Base-by-base conservation (phyloP, 2,888 invertebrate genomes). In the Caenorhabditis sp. region DNA sequence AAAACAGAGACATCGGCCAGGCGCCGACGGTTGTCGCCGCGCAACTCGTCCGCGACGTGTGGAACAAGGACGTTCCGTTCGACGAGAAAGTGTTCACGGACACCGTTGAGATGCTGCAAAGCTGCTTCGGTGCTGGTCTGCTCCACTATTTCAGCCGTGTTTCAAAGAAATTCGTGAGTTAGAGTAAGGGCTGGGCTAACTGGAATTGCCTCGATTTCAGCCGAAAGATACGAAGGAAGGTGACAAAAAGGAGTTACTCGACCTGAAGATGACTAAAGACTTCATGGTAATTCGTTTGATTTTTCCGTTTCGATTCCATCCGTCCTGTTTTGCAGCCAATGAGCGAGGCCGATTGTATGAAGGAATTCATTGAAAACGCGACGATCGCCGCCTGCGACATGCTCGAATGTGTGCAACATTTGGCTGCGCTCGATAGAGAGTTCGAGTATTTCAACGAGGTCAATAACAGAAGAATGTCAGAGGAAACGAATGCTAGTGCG, bases 321-420 rank as follows among this genome's bases (percentile, higher is more conserved):
- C 39, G 6, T 43, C 9, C 30, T 43, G 8, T 15, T 27, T 58
- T 53, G 17, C 48, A 66, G 66, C 66, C 66, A 1, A 22, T 11
- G 4, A 39, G 58, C 43, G 59, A 59, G 8, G 20, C 52, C 8
- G 45, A 43, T 8, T 53, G 35, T n/a, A 45, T 70, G 0, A 22
- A 15, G 5, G 45, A 70, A 8, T 59, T 70, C 30, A 15, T 70
- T 5, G 45, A 70, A 6, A 53, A 35, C 9, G 59, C 59, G 4
- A 35, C 46, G 2, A 27, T 70, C n/a, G 70, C 52, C 8, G 59
- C 59, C 13, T 53, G 59, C 30, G 50, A 70, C 15, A 59, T 53
- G 17, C 43, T 70, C 17, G 70, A 70, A 26, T 22, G 52, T 53
- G 59, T 53, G 41, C 70, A 70, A 30, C 52, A 61, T 45, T 22